Evolutionary conservation across 2,888 invertebrate genomes (phyloP), one percentile per base, ranked within the genome.

Genomic region (Blastobasis adustella): DNA sequence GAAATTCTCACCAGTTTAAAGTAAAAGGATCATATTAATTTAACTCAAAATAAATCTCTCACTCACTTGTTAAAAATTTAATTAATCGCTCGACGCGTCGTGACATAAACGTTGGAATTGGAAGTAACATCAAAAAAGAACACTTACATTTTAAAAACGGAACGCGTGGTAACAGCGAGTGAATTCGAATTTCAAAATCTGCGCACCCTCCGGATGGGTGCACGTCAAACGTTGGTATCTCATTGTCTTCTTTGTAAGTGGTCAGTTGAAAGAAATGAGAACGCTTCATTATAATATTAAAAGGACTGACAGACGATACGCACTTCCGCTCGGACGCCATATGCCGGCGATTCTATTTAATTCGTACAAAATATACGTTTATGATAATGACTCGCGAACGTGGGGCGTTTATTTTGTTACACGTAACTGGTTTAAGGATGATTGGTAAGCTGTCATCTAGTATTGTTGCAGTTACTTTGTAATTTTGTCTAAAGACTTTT

Each of bases 161-260:
- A 54, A 55, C 50, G 49, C 45, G 40, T 39, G n/a, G 50, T 46
- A 45, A 42, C 45, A 45, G 42, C 67, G 67, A 66, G 66, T 64
- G 63, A 67, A 69, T 52, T 51, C 51, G 51, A 51, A 47, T 23
- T 66, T 70, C 63, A 62, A 71, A 69, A 69, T 66, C 63, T 59
- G 62, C 62, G 56, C 61, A 54, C 77, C 80, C 83, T 78, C 82
- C 82, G 80, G 79, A 82, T 75, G 79, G 73, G 70, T 69, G 62
- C 68, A 67, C 73, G 76, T 76, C 76, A 79, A 71, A 67, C 73
- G 67, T 69, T 67, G 67, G 73, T 72, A 71, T 71, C 76, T 72
- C 78, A 81, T 85, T 84, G 82, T 85, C 76, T 80, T 75, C 82
- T 76, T 82, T 85, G 78, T 82, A 71, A 79, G 73, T 82, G 87